phyloP scores from a whole-genome alignment of 2,113 vertebrate species.

The Phrynosoma blainvillii region DNA sequence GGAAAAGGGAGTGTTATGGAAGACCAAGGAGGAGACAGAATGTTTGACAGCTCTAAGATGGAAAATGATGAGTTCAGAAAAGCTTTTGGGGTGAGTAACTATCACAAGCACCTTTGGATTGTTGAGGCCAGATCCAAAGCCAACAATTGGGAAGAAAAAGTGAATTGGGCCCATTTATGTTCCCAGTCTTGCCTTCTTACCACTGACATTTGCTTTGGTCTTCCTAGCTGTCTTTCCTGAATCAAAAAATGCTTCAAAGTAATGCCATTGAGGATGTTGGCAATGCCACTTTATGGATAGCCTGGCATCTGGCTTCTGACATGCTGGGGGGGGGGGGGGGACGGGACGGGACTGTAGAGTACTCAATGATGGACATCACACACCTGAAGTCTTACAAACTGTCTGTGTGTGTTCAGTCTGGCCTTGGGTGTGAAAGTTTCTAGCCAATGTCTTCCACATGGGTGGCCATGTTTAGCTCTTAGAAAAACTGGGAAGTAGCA shows the following conservation, averaged over 20 bases:
- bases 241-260: constrained; percentile 1
- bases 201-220: not conserved
- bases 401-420: constrained; percentile 16
- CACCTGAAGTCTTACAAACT: constrained; percentile 28
- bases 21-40: too few species aligned
- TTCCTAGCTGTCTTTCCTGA: not conserved
- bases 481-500: constrained; percentile 14
- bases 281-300: constrained; percentile 5
- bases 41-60: not conserved
- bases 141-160: not conserved
- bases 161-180: not conserved
- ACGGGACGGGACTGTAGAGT: not conserved
- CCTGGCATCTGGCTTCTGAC: not conserved
- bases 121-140: not conserved
- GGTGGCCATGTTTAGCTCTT: constrained; percentile 4
- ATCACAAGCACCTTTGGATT: not conserved
- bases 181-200: not conserved
- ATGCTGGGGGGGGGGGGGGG: not conserved
- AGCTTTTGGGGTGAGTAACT: not conserved
- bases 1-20: not conserved
- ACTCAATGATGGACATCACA: not conserved
- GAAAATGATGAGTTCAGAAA: not conserved
- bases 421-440: constrained; percentile 2
- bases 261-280: constrained; percentile 6
- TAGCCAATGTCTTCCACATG: constrained; percentile 27